Evolutionary conservation across 2,797 vertebrate genomes (phyloP).

Genomic region (Sebastolobus altivelis): DNA sequence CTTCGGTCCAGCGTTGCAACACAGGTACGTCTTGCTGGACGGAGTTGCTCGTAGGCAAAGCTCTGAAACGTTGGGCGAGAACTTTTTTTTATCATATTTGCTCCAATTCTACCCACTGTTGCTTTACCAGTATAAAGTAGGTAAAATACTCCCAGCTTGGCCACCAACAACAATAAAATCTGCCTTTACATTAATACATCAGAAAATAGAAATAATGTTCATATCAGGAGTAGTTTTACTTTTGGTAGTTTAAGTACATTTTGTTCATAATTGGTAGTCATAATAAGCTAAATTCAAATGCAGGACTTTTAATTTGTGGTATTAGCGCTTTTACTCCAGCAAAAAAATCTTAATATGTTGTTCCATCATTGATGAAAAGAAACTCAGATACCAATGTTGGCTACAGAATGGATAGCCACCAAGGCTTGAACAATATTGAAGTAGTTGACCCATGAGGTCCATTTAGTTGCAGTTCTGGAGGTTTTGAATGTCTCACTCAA

Average conservation of each 20-base stretch:
- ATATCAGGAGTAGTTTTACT: not conserved
- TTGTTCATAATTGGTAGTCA: not conserved
- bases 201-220: not conserved
- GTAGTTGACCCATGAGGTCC: not conserved
- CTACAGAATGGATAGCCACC: not conserved
- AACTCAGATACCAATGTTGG: not conserved
- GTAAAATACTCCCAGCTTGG: not conserved
- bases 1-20: too few relatives aligned
- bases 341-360: not conserved
- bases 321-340: not conserved
- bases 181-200: not conserved
- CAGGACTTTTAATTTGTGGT: not conserved
- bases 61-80: too few relatives aligned
- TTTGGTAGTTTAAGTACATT: not conserved
- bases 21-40: too few relatives aligned
- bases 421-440: too few relatives aligned
- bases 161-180: not conserved
- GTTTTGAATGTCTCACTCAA: not conserved
- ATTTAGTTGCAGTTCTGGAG: not conserved
- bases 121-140: too few relatives aligned
- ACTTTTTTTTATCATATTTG: too few relatives aligned
- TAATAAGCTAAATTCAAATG: not conserved
- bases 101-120: too few relatives aligned
- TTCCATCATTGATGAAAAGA: not conserved
- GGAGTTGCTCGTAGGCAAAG: too few relatives aligned